Base-by-base conservation (phyloP, 2,113 vertebrate genomes). In the Antidorcas marsupialis region DNA sequence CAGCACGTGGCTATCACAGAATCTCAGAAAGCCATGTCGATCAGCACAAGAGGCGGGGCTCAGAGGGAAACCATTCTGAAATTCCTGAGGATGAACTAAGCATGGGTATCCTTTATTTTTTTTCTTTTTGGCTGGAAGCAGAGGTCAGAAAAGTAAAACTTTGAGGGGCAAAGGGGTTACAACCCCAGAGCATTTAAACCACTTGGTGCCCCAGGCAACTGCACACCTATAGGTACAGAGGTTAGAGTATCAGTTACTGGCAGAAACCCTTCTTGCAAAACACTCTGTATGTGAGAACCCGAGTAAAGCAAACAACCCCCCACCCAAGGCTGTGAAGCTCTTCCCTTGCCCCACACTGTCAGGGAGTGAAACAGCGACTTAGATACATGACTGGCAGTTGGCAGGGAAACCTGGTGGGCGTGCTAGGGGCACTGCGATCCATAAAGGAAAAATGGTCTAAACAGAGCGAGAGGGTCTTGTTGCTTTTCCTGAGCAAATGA, bases 401-500 rank as follows among this genome's bases (percentile, higher is more conserved):
- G 85, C 94, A 95, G 78, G 57, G 45, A 50, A 91, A 82, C 25
- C 55, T 64, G 93, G 88, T 81, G 86, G 88, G 79, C 71, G 86
- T 82, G 94, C 86, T 71, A 27, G 89, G 36, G 89, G 81, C 85
- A 43, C 55, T 45, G 67, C 30, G 36, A 84, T 91, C 86, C 78
- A 87, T 79, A 81, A 96, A 90, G 76, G 82, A 78, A 76, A 57
- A 86, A n/a, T 14, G 43, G 52, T 71, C 76, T 47, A 81, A 74
- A 88, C 33, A 71, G 79, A 87, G 55, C 27, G 50, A 94, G 71
- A 89, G 47, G 87, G 12, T 81, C 86, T 62, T 60, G 59, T 86
- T 81, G 59, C 74, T 95, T 93, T 84, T 88, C 78, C 83, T 30
- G 23, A 97, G 90, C 92, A 97, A 97, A 74, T 15, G 21, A 15